phyloP scores from a whole-genome alignment of 2,797 vertebrate genomes.

The Cetoscarus ocellatus region DNA sequence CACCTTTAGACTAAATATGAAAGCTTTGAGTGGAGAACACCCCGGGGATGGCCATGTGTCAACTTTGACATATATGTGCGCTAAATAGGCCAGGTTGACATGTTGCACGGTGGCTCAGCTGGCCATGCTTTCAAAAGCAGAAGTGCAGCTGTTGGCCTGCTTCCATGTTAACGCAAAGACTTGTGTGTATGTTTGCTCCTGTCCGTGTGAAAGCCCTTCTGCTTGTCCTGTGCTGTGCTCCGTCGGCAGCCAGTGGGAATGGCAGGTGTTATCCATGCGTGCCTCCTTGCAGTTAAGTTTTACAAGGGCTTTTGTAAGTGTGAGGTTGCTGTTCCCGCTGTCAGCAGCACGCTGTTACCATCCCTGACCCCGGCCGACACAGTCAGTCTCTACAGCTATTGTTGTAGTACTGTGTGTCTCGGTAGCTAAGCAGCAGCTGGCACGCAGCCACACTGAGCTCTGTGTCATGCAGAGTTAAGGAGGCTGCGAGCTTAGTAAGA shows the following conservation, averaged over 20 bases:
- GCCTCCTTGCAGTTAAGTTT: slow-evolving; percentile 52
- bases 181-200: slow-evolving; percentile 55
- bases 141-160: slow-evolving; percentile 49
- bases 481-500: slow-evolving; percentile 51
- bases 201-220: slow-evolving; percentile 52
- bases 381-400: slow-evolving; percentile 55
- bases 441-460: slow-evolving; percentile 57
- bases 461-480: slow-evolving; percentile 60
- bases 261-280: slow-evolving; percentile 59
- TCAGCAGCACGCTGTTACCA: slow-evolving; percentile 55
- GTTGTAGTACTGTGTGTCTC: slow-evolving; percentile 75
- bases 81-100: slow-evolving; percentile 45
- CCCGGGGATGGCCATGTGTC: neutral
- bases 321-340: slow-evolving; percentile 55
- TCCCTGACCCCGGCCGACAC: slow-evolving; percentile 45
- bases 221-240: slow-evolving; percentile 49
- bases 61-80: neutral
- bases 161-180: slow-evolving; percentile 40
- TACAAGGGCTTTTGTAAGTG: slow-evolving; percentile 50
- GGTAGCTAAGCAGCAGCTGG: slow-evolving; percentile 80
- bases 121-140: slow-evolving; percentile 24
- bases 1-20: slow-evolving; percentile 7
- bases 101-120: slow-evolving; percentile 9
- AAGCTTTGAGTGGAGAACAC: neutral
- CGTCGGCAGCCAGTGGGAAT: slow-evolving; percentile 32